A percentile compares a stretch with the other conserved stretches of the same genome.
Evolutionary conservation across 2,797 vertebrate species (phyloP).

Genomic region (Phaenicophaeus curvirostris): DNA sequence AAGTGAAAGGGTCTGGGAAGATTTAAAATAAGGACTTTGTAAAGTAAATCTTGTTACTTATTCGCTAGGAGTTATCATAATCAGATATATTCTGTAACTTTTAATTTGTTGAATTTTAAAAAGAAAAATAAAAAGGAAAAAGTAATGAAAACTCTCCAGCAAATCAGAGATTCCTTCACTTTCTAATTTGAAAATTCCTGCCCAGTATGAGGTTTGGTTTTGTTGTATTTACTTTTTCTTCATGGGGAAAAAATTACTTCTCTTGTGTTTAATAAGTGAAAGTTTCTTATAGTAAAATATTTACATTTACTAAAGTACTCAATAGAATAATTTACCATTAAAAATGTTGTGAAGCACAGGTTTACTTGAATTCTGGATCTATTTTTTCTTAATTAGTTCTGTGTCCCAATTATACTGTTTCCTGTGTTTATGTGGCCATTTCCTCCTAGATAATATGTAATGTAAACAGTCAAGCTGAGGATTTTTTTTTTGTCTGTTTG

Average conservation of each 20-base stretch:
- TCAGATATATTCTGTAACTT: not conserved
- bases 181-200: not conserved
- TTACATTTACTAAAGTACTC: not conserved
- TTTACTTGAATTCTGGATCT: slow-evolving; percentile 29
- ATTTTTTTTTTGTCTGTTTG: not conserved
- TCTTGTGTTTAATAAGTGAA: slow-evolving; percentile 27
- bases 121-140: not conserved
- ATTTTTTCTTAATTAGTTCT: slow-evolving; percentile 36
- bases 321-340: not conserved
- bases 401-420: slow-evolving; percentile 55
- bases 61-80: slow-evolving; percentile 36
- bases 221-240: not conserved
- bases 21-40: slow-evolving; percentile 75
- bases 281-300: slow-evolving; percentile 26
- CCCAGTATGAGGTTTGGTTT: not conserved
- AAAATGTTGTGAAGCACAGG: not conserved
- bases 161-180: not conserved
- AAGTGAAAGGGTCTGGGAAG: slow-evolving; percentile 82
- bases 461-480: slow-evolving; percentile 50
- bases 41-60: slow-evolving; percentile 54
- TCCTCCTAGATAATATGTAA: slow-evolving; percentile 63
- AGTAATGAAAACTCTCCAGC: not conserved
- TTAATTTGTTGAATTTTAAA: not conserved
- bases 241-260: not conserved
- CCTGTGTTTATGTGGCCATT: slow-evolving; percentile 67